Evolutionary conservation across 2,888 invertebrate species (phyloP), one percentile per base, ranked within the genome.

Genomic region (Deilephila elpenor): DNA sequence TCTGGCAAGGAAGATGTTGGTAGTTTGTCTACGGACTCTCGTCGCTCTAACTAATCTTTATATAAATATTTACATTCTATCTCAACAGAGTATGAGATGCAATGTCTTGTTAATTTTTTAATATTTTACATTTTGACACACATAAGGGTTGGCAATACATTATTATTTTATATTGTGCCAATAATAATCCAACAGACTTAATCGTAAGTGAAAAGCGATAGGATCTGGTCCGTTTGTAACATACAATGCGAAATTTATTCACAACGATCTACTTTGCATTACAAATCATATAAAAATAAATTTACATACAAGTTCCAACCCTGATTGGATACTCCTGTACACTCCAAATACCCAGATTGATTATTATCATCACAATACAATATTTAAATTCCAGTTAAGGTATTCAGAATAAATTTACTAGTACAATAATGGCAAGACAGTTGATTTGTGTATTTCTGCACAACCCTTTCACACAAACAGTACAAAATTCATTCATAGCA

Each of bases 391-490:
- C 20, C 51, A 25, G 67, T 14, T 51, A 67, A 51, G 5, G 44
- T 67, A 51, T 64, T 62, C 20, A 64, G 67, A 51, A 51, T 51
- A 51, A 51, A 51, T 64, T 64, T 64, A 44, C 61, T 78, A 71
- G 61, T 73, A 73, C 76, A 75, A 73, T 77, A 81, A 81, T 76
- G 79, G 80, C 82, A 79, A 83, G 78, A 81, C 74, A 61, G 53
- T 70, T 56, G 72, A 73, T 72, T 73, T 67, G 25, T 25, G 20
- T 37, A 51, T 67, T 62, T 86, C 86, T 87, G 90, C 89, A 74
- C 89, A 91, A 92, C 91, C 91, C 91, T 86, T 79, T 79, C 91
- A 91, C 89, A 91, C 91, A 91, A 91, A 92, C 88, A 91, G 93
- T 93, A 92, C 92, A 93, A 93, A 93, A 93, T 85, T 93, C 90